A percentile compares a stretch with the other conserved stretches of the same genome.
Conservation (phyloP, 1,140 invertebrate genomes). For the Drosophila novamexicana region DNA sequence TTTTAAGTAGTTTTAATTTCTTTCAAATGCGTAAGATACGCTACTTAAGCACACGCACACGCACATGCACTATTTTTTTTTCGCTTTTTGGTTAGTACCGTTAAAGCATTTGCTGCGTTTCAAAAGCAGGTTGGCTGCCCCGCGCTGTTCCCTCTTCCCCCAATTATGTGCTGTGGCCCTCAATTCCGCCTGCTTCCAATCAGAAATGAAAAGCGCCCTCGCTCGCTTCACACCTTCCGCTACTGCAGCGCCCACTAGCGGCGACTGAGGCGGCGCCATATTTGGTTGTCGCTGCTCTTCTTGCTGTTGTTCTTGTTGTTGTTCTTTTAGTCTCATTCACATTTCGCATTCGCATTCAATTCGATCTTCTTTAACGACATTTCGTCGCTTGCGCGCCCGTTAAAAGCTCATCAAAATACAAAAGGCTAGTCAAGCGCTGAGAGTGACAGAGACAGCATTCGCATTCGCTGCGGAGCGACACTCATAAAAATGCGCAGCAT, state of each 20-base stretch:
- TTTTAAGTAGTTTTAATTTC: neutral
- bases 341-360: conserved; percentile 56
- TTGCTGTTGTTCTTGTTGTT: conserved; percentile 21
- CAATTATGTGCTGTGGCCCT: neutral
- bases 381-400: conserved; percentile 49
- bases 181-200: conserved; percentile 4
- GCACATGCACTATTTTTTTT: neutral
- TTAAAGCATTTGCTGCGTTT: conserved; percentile 4
- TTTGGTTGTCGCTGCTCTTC: conserved; percentile 48
- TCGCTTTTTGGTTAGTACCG: neutral
- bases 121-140: neutral
- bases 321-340: conserved; percentile 56
- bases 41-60: neutral
- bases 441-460: conserved; percentile 7
- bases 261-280: conserved; percentile 61
- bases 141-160: neutral
- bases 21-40: conserved; percentile 1
- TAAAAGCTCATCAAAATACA: conserved; percentile 52
- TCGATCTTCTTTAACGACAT: conserved; percentile 76
- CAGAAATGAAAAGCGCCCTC: conserved; percentile 27
- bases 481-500: conserved; percentile 34
- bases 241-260: conserved; percentile 54
- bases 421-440: conserved; percentile 36
- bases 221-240: conserved; percentile 50
- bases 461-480: conserved; percentile 6